Evolutionary conservation across 2,888 invertebrate genomes (phyloP), one percentile per base, ranked within the genome.

Genomic region (Synergus umbraculus): DNA sequence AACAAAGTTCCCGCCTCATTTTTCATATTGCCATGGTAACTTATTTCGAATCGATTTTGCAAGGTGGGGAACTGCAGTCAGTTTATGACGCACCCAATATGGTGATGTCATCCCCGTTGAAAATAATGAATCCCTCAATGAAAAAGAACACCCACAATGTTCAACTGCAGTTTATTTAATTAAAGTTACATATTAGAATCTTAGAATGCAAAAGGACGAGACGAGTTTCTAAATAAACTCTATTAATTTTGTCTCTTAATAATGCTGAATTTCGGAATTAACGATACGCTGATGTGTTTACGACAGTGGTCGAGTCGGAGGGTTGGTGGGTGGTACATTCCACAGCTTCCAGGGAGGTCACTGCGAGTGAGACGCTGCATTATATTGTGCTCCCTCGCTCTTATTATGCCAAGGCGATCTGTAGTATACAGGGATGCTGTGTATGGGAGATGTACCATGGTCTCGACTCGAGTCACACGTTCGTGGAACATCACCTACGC

Each of bases 321-420:
- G 81, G 81, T 79, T 67, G 82, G 81, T 84, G 88, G 85, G 85
- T 86, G 85, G 87, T 85, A 86, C 87, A 89, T 89, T 89, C 88
- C 90, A 84, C 84, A 84, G 87, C 86, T 86, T 86, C 85, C 85
- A 86, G 83, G 84, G 86, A 86, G 87, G 83, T 85, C 85, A 84
- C 82, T 60, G 81, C 83, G 80, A 82, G 82, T 76, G 82, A 83
- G 84, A 80, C 83, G 85, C 84, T 87, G 86, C 84, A 85, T 87
- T 86, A 83, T 84, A 83, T 84, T 84, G 84, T 82, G 76, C 86
- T 87, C 87, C 84, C 84, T 88, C 85, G 85, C 83, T 87, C 87
- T 86, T 86, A 86, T 87, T 87, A 85, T 83, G 81, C 85, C 84
- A 78, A 80, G 80, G 82, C 85, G 83, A 82, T 78, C 82, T 78